Base-by-base conservation (phyloP, 2,888 invertebrate species). In the Eupelmus urozonus region DNA sequence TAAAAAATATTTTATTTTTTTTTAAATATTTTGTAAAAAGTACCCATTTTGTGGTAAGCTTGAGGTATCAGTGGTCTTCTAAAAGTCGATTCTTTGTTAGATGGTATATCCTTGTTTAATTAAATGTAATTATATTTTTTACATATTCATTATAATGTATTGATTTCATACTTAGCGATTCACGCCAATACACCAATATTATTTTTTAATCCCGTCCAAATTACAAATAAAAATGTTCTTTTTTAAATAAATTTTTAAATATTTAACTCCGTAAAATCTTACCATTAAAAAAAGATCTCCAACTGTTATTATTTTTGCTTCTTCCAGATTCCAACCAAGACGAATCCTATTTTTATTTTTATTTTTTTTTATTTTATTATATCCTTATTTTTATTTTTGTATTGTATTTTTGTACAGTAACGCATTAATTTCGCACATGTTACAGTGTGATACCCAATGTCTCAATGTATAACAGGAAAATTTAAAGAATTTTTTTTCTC, bases 211-310 rank as follows among this genome's bases (percentile, higher is more conserved):
- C 94, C 75, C 92, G 91, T 18, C 95, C 95, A 88, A 94, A 94
- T 94, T 94, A 86, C 51, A 90, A 89, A 67, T 67, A 57, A 16
- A 75, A 42, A 73, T 25, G 7, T 18, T 25, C 27, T 18, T 27
- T 29, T 27, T 59, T n/a, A 53, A n/a, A 20, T 60, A 57, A 25
- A 25, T 42, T 23, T 53, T 18, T 67, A 23, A 42, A n/a, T n/a
- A n/a, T n/a, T n/a, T 45, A 49, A 59, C 45, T 45, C 34, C 40
- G 60, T 60, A 16, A 65, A 69, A 27, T 13, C 90, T 91, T 86
- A 96, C 95, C 94, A 97, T 96, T 65, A 98, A 91, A 90, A 97
- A 97, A 74, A 98, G 90, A 90, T 98, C 97, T 0, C 97, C 97
- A 40, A 98, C 92, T 3, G 96, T 96, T 55, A 97, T 92, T 42